Conservation (phyloP, 2,797 vertebrate species). For the Chelon labrosus region DNA sequence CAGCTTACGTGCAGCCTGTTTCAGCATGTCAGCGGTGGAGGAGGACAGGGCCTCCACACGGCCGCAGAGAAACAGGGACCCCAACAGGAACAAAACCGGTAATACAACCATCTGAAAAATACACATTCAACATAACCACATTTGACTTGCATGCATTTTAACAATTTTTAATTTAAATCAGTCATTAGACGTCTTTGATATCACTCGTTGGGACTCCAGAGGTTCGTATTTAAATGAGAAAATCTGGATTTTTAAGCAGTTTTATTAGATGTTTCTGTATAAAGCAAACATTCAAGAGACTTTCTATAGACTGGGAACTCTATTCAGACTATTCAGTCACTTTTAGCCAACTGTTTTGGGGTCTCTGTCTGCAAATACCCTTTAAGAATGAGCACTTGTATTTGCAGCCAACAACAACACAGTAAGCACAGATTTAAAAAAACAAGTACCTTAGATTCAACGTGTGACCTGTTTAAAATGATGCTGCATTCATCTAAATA, state of each 20-base stretch:
- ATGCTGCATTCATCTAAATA: neutral
- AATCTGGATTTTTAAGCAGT: neutral
- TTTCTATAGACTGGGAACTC: neutral
- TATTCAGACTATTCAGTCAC: neutral
- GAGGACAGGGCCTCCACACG: constrained; percentile 26
- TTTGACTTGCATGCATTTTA: neutral
- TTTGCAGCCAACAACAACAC: neutral
- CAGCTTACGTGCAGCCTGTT: constrained; percentile 70
- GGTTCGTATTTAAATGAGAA: neutral
- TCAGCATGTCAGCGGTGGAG: constrained; percentile 36
- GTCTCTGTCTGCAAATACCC: too few species aligned
- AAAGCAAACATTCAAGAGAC: neutral
- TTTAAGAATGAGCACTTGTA: neutral
- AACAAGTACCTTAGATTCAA: too few species aligned
- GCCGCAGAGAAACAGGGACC: constrained; percentile 67
- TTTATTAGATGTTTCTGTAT: neutral
- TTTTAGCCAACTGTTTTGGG: neutral
- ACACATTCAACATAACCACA: neutral
- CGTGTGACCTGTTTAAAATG: neutral
- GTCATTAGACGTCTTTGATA: neutral
- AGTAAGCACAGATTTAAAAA: too few species aligned
- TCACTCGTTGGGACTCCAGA: neutral
- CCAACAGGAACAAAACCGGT: constrained; percentile 69
- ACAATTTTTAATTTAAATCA: too few species aligned
- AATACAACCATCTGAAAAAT: constrained; percentile 62